phyloP scores from a whole-genome alignment of 2,113 vertebrate genomes.

The Monarcha castaneiventris region DNA sequence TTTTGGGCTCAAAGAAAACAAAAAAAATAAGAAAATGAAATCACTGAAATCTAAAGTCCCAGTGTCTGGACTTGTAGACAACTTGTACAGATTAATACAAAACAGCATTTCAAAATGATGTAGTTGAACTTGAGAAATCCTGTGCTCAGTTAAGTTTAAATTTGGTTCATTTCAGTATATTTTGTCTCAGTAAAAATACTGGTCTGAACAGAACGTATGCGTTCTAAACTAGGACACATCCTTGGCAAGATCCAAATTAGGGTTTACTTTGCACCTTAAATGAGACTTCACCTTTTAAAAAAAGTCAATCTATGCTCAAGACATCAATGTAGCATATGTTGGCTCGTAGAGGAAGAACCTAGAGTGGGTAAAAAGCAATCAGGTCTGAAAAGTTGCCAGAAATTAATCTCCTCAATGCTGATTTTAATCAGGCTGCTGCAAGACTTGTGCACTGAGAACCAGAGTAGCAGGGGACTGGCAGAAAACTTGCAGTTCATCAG shows the following conservation, averaged over 20 bases:
- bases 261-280: background rate
- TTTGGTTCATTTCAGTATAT: background rate
- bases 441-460: background rate
- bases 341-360: background rate
- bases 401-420: background rate
- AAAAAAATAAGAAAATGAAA: background rate
- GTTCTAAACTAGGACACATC: rapidly evolving
- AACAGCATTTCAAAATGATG: background rate
- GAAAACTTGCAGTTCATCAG: background rate
- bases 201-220: background rate
- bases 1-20: background rate
- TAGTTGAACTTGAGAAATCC: background rate
- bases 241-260: background rate
- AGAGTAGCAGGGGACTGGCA: background rate
- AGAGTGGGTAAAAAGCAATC: background rate
- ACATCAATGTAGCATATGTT: background rate
- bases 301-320: background rate
- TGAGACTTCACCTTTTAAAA: background rate
- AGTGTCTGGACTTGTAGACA: background rate
- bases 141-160: background rate
- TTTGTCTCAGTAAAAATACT: background rate
- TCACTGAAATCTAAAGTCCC: background rate
- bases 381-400: background rate
- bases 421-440: background rate
- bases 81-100: background rate